Evolutionary conservation across 2,888 invertebrate species (phyloP).

Genomic region (Brachycybe producta): DNA sequence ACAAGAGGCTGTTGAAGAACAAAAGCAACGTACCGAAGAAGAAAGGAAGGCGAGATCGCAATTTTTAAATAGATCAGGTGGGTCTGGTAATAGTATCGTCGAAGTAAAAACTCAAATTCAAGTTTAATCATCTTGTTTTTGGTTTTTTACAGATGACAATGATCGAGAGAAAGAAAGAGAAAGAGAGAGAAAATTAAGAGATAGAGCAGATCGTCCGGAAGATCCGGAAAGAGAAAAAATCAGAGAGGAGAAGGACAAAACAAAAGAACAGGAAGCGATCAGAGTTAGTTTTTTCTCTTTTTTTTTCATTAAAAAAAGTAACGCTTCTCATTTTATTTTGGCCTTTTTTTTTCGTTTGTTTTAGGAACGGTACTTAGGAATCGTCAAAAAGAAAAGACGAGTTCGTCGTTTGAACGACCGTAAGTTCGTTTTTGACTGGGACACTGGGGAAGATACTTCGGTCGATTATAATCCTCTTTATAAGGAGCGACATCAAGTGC

Average conservation of each 20-base stretch:
- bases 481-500: constrained; percentile 91
- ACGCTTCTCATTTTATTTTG: background rate
- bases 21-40: constrained; percentile 57
- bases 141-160: constrained; percentile 16
- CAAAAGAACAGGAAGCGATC: constrained; percentile 86
- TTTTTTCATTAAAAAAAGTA: too few species aligned
- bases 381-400: constrained; percentile 80
- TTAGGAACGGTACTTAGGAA: constrained; percentile 76
- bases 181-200: constrained; percentile 10
- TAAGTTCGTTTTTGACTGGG: constrained; percentile 99
- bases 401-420: constrained; percentile 89
- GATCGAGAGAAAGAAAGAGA: constrained; percentile 17
- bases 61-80: constrained; percentile 37
- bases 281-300: constrained; percentile 37
- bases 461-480: constrained; percentile 94
- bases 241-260: constrained; percentile 58
- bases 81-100: constrained; percentile 20
- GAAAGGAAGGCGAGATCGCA: constrained; percentile 49
- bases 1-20: constrained; percentile 70
- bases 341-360: too few species aligned
- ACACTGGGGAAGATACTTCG: constrained; percentile 95
- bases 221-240: constrained; percentile 26
- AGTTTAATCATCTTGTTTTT: too few species aligned
- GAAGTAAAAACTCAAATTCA: background rate
- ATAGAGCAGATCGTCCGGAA: constrained; percentile 9